Conservation (phyloP, 2,113 vertebrate species). For the Nettapus auritus region DNA sequence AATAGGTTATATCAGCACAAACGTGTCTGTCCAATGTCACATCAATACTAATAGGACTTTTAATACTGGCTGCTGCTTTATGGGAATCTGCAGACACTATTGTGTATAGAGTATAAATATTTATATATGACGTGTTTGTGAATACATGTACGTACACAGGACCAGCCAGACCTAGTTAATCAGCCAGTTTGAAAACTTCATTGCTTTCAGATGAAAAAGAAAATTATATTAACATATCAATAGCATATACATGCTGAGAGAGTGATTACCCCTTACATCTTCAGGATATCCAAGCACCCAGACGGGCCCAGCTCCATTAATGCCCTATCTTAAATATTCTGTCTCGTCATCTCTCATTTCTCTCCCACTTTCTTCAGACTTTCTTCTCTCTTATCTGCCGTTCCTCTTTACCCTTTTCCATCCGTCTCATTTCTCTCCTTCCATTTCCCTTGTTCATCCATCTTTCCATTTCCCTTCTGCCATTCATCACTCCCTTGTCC, state of each 20-base stretch:
- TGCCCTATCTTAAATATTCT: constrained; percentile 60
- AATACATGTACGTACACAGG: not conserved
- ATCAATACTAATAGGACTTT: constrained; percentile 35
- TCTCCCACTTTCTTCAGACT: constrained; percentile 47
- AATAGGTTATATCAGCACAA: not conserved
- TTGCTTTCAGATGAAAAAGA: constrained; percentile 76
- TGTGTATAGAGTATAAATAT: constrained; percentile 63
- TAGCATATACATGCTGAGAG: constrained; percentile 76
- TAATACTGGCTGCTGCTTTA: constrained; percentile 23
- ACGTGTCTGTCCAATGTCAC: not conserved
- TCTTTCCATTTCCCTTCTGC: constrained; percentile 14
- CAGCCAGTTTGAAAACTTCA: constrained; percentile 78
- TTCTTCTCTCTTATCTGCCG: constrained; percentile 66
- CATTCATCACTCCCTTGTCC: not conserved
- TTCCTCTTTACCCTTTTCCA: constrained; percentile 58
- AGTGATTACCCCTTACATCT: constrained; percentile 78
- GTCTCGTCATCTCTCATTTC: constrained; percentile 18
- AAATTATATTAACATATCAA: constrained; percentile 82
- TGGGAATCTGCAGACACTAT: constrained; percentile 46
- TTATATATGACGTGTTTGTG: constrained; percentile 29
- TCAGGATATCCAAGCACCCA: constrained; percentile 56
- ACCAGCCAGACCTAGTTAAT: constrained; percentile 63
- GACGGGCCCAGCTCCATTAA: constrained; percentile 38
- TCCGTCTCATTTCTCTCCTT: constrained; percentile 40
- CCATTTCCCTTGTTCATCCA: constrained; percentile 23